Conservation (phyloP, 2,888 invertebrate genomes). For the Elegia similella region DNA sequence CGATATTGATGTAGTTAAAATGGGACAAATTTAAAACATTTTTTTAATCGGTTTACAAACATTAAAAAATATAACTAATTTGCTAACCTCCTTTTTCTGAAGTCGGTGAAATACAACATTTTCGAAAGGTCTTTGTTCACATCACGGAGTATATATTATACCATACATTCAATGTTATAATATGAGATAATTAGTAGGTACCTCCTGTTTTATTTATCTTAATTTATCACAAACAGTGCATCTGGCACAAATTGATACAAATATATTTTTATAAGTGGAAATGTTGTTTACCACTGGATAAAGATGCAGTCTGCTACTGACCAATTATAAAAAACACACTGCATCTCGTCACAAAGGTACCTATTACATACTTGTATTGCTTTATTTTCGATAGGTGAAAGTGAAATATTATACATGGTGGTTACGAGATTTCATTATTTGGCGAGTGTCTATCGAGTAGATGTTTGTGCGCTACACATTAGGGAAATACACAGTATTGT, state of each 20-base stretch:
- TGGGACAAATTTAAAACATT: no score
- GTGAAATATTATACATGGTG: neutral
- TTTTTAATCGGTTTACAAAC: no score
- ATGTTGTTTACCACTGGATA: conserved; percentile 10
- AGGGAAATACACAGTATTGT: neutral
- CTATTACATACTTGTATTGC: neutral
- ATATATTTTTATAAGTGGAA: neutral
- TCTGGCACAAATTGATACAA: neutral
- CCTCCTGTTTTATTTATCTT: neutral
- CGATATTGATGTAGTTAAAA: no score
- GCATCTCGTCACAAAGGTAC: neutral
- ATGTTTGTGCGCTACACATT: neutral
- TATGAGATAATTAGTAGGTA: no score
- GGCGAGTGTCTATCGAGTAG: neutral
- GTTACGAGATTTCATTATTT: neutral
- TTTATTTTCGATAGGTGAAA: neutral
- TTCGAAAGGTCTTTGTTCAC: no score
- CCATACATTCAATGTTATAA: no score
- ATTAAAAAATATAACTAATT: no score
- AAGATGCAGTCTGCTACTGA: conserved; percentile 14
- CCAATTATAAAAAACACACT: conserved; percentile 20
- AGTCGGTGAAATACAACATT: no score
- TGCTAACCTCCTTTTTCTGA: no score
- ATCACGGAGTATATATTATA: no score
- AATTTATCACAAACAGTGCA: neutral